Evolutionary conservation across 2,113 vertebrate genomes (phyloP).

Genomic region (Scophthalmus maximus): DNA sequence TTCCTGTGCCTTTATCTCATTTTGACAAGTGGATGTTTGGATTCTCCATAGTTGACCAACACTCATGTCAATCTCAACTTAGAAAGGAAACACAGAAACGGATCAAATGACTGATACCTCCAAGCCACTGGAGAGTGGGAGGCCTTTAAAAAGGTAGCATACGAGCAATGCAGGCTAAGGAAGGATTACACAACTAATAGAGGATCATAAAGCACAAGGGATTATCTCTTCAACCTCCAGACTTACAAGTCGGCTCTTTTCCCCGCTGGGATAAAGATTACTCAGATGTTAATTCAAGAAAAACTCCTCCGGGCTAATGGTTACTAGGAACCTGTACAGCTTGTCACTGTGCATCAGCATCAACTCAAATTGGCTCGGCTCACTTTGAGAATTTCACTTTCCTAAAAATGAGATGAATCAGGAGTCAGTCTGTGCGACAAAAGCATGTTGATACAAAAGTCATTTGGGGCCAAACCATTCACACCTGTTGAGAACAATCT

Average conservation of each 20-base stretch:
- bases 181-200: constrained; percentile 34
- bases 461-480: background rate
- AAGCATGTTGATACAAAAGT: constrained; percentile 1
- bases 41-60: background rate
- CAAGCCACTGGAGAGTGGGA: background rate
- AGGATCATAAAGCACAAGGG: constrained; percentile 32
- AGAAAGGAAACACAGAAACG: background rate
- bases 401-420: background rate
- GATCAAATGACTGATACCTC: constrained; percentile 23
- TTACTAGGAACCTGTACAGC: constrained; percentile 19
- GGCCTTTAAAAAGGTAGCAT: constrained; percentile 21
- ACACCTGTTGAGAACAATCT: too few relatives aligned
- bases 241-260: constrained; percentile 37
- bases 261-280: constrained; percentile 37
- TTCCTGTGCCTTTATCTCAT: constrained; percentile 1
- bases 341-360: constrained; percentile 32
- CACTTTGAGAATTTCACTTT: constrained; percentile 8
- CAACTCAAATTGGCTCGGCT: constrained; percentile 8
- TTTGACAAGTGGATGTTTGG: background rate
- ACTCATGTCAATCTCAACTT: constrained; percentile 20
- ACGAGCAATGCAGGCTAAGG: constrained; percentile 28
- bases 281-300: constrained; percentile 32
- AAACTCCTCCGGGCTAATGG: constrained; percentile 22
- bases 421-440: background rate
- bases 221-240: constrained; percentile 54